Conservation (phyloP, 2,113 vertebrate genomes). For the Crotalus horridus region DNA sequence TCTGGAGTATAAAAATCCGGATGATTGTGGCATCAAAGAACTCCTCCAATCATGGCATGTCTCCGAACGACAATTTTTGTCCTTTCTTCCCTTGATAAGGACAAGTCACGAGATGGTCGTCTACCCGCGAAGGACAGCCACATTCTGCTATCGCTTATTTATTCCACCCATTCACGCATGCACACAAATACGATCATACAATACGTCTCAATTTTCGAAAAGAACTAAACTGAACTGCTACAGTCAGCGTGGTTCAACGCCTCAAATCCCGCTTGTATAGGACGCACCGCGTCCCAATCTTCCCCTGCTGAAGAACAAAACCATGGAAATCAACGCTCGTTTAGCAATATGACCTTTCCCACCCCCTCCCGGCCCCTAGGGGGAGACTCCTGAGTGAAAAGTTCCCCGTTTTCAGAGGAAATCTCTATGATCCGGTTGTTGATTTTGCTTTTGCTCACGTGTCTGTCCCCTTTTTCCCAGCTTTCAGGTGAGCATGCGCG, state of each 20-base stretch:
- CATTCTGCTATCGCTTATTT: neutral
- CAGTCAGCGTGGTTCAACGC: neutral
- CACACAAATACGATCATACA: neutral
- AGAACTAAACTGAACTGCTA: neutral
- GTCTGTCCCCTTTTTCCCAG: neutral
- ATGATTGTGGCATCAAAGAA: neutral
- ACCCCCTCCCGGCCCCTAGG: neutral
- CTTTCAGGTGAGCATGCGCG: slow-evolving; percentile 59
- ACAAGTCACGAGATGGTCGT: neutral
- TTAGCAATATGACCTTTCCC: too few relatives aligned
- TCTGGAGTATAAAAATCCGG: neutral
- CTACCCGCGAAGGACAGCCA: neutral
- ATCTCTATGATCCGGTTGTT: neutral
- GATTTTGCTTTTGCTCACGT: fast-evolving
- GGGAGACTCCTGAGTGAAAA: slow-evolving; percentile 26
- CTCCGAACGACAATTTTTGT: neutral
- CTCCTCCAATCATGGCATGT: neutral
- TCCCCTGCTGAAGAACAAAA: neutral
- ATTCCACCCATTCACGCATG: neutral
- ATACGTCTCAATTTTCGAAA: neutral
- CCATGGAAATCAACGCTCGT: neutral
- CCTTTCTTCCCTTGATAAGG: neutral
- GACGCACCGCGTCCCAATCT: neutral
- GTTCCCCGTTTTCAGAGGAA: neutral
- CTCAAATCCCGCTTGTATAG: neutral